Evolutionary conservation across 1,140 invertebrate species (phyloP).

Genomic region (Carposina sasakii): DNA sequence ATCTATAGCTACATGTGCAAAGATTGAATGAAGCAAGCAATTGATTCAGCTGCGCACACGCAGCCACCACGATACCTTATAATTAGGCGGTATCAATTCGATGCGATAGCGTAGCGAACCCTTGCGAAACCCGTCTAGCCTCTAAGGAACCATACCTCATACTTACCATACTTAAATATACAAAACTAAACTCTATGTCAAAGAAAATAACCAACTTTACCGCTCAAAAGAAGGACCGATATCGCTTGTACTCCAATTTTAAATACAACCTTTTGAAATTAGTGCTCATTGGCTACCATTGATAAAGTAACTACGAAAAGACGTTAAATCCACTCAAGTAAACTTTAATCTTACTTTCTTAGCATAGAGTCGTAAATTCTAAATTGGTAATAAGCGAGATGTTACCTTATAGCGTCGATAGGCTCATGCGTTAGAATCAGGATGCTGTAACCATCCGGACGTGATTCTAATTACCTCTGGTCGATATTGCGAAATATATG

Average conservation of each 20-base stretch:
- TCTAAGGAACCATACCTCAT: slow-evolving; percentile 64
- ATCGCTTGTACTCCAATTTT: slow-evolving; percentile 31
- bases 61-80: slow-evolving; percentile 58
- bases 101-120: slow-evolving; percentile 62
- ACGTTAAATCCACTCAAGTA: slow-evolving; percentile 1
- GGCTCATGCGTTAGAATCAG: slow-evolving; percentile 59
- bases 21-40: slow-evolving; percentile 39
- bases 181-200: slow-evolving; percentile 5
- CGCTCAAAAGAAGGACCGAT: slow-evolving; percentile 11
- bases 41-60: slow-evolving; percentile 44
- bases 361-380: slow-evolving; percentile 21
- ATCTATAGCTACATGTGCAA: too few species aligned
- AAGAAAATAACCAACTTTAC: slow-evolving; percentile 14
- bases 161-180: slow-evolving; percentile 17
- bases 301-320: slow-evolving; percentile 18
- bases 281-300: slow-evolving; percentile 11
- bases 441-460: slow-evolving; percentile 66
- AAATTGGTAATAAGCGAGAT: slow-evolving; percentile 20
- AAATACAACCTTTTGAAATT: slow-evolving; percentile 21
- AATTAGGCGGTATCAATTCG: slow-evolving; percentile 70
- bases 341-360: slow-evolving; percentile 19
- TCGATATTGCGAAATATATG: slow-evolving; percentile 66
- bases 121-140: slow-evolving; percentile 64
- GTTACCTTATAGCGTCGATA: slow-evolving; percentile 6
- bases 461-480: slow-evolving; percentile 64